A percentile compares a stretch with the other conserved stretches of the same genome.
Conservation (phyloP, 2,113 vertebrate species). For the Malaclemys terrapin region DNA sequence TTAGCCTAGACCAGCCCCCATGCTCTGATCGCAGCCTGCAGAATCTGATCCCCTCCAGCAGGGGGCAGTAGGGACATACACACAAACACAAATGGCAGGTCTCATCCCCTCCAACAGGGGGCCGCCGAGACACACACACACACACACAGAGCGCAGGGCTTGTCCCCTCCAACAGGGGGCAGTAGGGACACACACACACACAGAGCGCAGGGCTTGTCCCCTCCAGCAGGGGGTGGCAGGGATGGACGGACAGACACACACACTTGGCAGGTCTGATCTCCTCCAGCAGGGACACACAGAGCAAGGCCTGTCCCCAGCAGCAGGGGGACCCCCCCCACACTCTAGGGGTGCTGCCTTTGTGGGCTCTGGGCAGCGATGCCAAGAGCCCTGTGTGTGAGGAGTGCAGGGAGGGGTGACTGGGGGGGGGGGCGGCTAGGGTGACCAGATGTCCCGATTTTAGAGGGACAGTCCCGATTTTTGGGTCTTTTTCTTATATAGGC, state of each 20-base stretch:
- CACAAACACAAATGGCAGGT: no score
- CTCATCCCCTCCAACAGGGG: neutral
- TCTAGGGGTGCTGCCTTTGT: neutral
- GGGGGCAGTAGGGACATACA: neutral
- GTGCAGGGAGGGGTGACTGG: neutral
- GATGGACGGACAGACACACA: neutral
- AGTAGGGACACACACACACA: neutral
- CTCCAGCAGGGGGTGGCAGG: no score
- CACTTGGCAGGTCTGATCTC: no score
- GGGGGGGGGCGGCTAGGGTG: neutral
- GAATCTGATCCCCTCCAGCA: slow-evolving; percentile 27
- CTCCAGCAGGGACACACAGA: neutral
- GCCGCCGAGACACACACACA: no score
- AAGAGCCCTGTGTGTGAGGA: neutral
- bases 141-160: no score
- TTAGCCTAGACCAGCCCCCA: slow-evolving; percentile 23
- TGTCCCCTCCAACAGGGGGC: no score
- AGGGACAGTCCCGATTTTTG: no score
- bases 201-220: neutral
- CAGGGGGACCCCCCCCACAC: neutral
- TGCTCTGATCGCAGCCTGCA: neutral
- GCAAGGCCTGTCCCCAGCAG: neutral
- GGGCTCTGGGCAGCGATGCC: neutral
- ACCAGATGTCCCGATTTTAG: no score
- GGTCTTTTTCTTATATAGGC: no score